phyloP scores from a whole-genome alignment of 2,113 vertebrate genomes.

The Pomatostomus ruficeps region DNA sequence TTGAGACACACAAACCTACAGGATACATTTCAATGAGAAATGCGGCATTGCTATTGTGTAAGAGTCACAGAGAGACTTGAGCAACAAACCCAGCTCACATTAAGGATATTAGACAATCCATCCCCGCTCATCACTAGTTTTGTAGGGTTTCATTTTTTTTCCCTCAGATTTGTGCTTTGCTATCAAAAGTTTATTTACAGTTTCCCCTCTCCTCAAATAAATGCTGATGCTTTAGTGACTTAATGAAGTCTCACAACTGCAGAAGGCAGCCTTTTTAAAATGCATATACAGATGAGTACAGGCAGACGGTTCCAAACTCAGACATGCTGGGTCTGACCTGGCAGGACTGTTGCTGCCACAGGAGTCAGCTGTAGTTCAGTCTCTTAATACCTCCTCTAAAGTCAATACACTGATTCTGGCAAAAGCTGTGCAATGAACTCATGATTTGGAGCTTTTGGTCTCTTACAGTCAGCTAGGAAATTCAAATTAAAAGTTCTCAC shows the following conservation, averaged over 20 bases:
- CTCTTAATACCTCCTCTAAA: neutral
- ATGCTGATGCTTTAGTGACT: accelerated
- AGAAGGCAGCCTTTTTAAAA: neutral
- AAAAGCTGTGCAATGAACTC: neutral
- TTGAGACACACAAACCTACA: neutral
- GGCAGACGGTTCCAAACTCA: neutral
- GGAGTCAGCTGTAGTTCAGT: neutral
- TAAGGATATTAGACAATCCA: neutral
- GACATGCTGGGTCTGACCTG: neutral
- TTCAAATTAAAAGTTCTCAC: neutral
- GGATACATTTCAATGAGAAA: neutral
- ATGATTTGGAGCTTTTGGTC: neutral
- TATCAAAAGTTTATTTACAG: neutral
- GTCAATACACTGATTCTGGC: neutral
- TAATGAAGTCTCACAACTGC: neutral
- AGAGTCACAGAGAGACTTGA: neutral
- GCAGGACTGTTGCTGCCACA: neutral
- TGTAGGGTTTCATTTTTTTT: neutral
- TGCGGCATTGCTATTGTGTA: neutral
- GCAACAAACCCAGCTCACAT: neutral
- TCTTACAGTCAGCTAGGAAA: neutral
- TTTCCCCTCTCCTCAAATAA: neutral
- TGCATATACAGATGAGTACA: neutral
- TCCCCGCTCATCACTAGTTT: neutral
- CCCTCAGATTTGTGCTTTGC: neutral